Percentiles rank a stretch among this genome's conserved stretches.
These are phyloP conservation scores for Naja naja DNA, from an alignment of 2,113 vertebrate species.

Conservation along the genomic window DNA sequence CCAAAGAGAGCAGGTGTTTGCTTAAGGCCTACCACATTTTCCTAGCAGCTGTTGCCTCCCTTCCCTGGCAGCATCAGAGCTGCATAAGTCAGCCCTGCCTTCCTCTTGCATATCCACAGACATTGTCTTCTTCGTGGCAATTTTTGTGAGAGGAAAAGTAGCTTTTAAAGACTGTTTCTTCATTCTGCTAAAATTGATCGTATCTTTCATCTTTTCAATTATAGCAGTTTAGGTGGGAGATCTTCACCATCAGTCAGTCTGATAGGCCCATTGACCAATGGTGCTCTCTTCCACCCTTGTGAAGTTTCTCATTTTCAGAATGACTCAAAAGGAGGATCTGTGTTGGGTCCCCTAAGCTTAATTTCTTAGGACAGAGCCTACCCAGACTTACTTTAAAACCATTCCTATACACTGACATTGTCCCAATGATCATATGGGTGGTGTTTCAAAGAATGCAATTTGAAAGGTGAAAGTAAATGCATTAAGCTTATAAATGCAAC, in stretches of 20 bases:
- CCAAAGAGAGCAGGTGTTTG: slow-evolving; percentile 21
- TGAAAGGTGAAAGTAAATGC: background rate
- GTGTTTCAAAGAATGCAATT: background rate
- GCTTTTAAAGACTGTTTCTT: background rate
- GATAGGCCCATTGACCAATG: background rate
- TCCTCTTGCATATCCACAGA: background rate
- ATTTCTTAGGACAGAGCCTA: background rate
- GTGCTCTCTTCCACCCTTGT: background rate
- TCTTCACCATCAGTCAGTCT: background rate
- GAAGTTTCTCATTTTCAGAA: background rate
- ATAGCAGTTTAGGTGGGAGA: background rate
- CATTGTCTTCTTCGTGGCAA: background rate
- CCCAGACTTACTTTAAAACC: background rate
- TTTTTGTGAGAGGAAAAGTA: background rate
- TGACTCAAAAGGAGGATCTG: background rate
- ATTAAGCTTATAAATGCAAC: background rate
- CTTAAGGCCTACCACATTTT: background rate
- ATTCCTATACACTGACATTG: background rate
- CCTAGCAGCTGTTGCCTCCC: slow-evolving; percentile 4
- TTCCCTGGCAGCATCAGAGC: background rate
- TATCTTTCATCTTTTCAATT: background rate
- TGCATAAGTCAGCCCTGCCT: background rate
- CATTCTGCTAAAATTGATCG: background rate
- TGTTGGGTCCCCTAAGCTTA: background rate
- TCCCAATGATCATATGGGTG: background rate